phyloP scores from a whole-genome alignment of 1,140 invertebrate genomes.

The Sinella curviseta region DNA sequence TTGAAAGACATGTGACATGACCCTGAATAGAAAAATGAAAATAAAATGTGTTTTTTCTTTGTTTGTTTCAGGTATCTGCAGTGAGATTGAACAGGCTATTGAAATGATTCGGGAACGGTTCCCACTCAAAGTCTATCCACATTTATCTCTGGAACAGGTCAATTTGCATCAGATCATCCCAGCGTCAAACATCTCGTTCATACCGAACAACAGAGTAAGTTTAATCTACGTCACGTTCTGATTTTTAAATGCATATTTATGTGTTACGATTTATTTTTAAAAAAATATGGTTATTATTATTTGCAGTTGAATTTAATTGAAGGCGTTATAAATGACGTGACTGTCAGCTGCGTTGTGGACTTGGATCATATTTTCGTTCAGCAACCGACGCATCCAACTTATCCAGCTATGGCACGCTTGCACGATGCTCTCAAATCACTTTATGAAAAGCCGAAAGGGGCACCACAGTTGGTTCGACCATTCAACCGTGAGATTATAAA shows the following conservation, averaged over 20 bases:
- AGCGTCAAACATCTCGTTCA: slow-evolving; percentile 60
- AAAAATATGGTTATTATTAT: no score
- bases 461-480: slow-evolving; percentile 60
- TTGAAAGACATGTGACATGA: no score
- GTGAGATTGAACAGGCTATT: slow-evolving; percentile 75
- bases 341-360: slow-evolving; percentile 78
- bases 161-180: slow-evolving; percentile 60
- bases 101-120: slow-evolving; percentile 80
- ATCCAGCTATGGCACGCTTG: slow-evolving; percentile 73
- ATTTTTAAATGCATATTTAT: slow-evolving; percentile 37
- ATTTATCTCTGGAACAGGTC: slow-evolving; percentile 76
- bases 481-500: slow-evolving; percentile 58
- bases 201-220: slow-evolving; percentile 67
- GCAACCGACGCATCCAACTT: slow-evolving; percentile 88
- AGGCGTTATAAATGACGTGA: slow-evolving; percentile 89
- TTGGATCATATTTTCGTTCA: slow-evolving; percentile 89
- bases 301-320: slow-evolving; percentile 79
- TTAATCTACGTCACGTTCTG: slow-evolving; percentile 48
- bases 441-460: slow-evolving; percentile 55
- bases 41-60: no score
- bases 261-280: slow-evolving; percentile 4
- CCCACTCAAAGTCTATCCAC: slow-evolving; percentile 73
- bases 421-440: slow-evolving; percentile 63
- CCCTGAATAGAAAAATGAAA: no score
- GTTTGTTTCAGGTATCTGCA: slow-evolving; percentile 61